Conservation (phyloP, 2,113 vertebrate species). For the Pteronura brasiliensis region DNA sequence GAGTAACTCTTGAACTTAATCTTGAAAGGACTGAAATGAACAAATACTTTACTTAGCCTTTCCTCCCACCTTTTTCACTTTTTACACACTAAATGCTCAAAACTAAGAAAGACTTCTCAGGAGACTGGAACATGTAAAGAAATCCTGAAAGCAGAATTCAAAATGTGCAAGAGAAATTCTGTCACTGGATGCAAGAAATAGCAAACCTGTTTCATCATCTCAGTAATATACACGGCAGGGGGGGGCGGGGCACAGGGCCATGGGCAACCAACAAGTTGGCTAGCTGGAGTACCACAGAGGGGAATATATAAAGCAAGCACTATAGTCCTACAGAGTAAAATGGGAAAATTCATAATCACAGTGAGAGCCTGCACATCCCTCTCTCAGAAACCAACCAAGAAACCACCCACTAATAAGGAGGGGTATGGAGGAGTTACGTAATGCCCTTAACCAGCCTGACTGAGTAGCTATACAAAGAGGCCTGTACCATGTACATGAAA, state of each 20-base stretch:
- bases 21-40: neutral
- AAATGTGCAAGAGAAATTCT: neutral
- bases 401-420: neutral
- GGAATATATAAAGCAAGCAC: neutral
- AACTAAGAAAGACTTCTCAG: neutral
- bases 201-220: fast-evolving
- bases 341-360: neutral
- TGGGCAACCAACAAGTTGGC: neutral
- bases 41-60: neutral
- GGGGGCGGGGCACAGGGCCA: no score
- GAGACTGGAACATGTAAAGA: neutral
- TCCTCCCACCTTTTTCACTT: neutral
- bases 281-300: neutral
- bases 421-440: neutral
- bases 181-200: neutral
- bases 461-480: neutral
- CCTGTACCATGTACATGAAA: neutral
- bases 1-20: neutral
- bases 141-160: neutral
- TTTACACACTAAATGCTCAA: neutral
- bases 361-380: neutral
- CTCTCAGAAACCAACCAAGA: neutral
- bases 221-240: neutral
- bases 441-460: neutral
- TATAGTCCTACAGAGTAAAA: neutral